These are phyloP conservation scores for Cynopterus sphinx DNA, from an alignment of 2,797 vertebrate species.

Conservation along the genomic window DNA sequence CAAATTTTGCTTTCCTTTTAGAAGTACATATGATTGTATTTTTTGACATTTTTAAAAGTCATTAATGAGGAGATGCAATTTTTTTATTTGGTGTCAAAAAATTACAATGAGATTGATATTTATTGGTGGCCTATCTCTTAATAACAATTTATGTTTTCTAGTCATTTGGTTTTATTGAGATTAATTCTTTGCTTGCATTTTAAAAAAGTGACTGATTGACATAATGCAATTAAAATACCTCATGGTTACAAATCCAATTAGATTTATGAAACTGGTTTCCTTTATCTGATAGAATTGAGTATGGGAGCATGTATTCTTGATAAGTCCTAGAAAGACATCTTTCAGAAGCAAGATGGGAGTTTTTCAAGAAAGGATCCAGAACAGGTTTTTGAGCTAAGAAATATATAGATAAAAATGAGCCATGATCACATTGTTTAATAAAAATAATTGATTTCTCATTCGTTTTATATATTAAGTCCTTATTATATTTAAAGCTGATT, in stretches of 20 bases:
- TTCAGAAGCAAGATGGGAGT: background rate
- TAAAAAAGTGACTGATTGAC: background rate
- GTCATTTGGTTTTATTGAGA: background rate
- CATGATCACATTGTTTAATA: background rate
- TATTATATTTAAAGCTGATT: background rate
- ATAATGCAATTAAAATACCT: background rate
- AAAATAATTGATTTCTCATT: background rate
- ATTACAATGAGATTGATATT: background rate
- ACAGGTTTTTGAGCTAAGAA: background rate
- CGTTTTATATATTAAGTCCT: background rate
- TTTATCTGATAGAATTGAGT: background rate
- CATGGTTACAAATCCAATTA: background rate
- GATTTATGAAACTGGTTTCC: background rate
- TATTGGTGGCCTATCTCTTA: background rate
- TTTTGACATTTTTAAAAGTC: background rate
- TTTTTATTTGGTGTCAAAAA: background rate
- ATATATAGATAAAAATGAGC: background rate
- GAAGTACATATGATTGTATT: background rate
- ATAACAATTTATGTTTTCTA: background rate
- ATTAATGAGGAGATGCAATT: background rate
- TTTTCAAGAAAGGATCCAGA: background rate
- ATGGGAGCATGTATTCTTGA: background rate
- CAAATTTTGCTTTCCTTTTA: background rate
- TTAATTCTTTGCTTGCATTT: background rate
- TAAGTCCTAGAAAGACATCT: background rate